Conservation (phyloP, 2,797 vertebrate genomes). For the Salarias fasciatus region DNA sequence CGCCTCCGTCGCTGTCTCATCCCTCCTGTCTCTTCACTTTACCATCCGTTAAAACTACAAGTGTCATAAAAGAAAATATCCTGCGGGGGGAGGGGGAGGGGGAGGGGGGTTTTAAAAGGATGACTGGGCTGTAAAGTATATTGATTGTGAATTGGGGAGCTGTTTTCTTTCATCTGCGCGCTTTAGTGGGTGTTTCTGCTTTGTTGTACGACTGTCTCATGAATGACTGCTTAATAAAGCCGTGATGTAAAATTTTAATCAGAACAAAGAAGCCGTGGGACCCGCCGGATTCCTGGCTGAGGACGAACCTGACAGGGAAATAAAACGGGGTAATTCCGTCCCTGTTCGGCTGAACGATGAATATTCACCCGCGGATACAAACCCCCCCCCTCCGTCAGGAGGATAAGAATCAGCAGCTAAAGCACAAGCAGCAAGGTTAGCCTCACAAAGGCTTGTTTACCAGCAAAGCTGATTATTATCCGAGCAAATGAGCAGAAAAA, state of each 20-base stretch:
- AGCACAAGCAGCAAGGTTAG: constrained; percentile 53
- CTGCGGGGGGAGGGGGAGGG: constrained; percentile 11
- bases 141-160: constrained; percentile 26
- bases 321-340: background rate
- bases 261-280: background rate
- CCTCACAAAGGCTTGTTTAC: constrained; percentile 53
- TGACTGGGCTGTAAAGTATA: constrained; percentile 36
- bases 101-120: constrained; percentile 14
- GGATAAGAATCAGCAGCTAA: constrained; percentile 56
- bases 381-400: constrained; percentile 20
- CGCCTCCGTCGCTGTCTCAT: too few relatives aligned
- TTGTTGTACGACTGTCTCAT: background rate
- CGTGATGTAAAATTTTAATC: background rate
- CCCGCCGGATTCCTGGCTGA: background rate
- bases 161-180: constrained; percentile 19
- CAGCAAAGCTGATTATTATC: constrained; percentile 58
- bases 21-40: constrained; percentile 19
- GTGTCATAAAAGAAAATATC: constrained; percentile 48
- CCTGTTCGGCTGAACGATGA: constrained; percentile 13
- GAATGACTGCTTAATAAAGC: background rate
- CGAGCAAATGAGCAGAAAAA: constrained; percentile 58
- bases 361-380: constrained; percentile 43
- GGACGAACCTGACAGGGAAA: background rate
- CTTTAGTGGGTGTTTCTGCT: background rate
- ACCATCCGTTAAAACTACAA: constrained; percentile 40